Evolutionary conservation across 2,888 invertebrate species (phyloP).

Genomic region (Muschampia plurimacula): DNA sequence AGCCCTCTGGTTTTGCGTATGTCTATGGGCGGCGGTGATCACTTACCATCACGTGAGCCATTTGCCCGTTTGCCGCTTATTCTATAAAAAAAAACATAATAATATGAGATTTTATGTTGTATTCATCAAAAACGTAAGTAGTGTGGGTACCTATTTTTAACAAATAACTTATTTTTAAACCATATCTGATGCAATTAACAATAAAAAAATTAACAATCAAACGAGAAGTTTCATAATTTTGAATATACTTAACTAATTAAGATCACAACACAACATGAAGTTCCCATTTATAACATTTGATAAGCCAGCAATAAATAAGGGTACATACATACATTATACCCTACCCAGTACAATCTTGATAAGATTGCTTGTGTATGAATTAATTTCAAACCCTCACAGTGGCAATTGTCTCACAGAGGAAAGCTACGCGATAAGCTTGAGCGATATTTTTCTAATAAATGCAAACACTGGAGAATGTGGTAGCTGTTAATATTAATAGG

Average conservation of each 20-base stretch:
- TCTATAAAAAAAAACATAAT: too few species aligned
- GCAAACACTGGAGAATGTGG: too few species aligned
- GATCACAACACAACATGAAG: not conserved
- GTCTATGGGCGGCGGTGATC: too few species aligned
- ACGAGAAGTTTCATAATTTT: not conserved
- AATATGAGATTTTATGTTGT: too few species aligned
- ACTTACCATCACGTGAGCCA: too few species aligned
- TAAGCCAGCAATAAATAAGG: not conserved
- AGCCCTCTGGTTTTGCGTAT: too few species aligned
- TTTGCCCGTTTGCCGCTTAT: too few species aligned
- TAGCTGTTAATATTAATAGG: too few species aligned
- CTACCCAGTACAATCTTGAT: constrained; percentile 10
- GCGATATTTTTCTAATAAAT: not conserved
- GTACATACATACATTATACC: not conserved
- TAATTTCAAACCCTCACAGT: not conserved
- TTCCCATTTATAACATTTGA: not conserved
- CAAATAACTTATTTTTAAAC: too few species aligned
- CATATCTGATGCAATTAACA: not conserved
- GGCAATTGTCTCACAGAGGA: not conserved
- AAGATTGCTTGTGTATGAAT: constrained; percentile 6
- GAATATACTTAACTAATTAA: not conserved
- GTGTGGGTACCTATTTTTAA: too few species aligned
- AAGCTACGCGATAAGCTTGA: not conserved
- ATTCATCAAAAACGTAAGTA: too few species aligned
- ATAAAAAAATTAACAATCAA: not conserved